Percentiles rank a stretch among this genome's conserved stretches.
These are phyloP conservation scores for Drosophila nigritarsus DNA, from an alignment of 2,888 invertebrate genomes.

Conservation along the genomic window DNA sequence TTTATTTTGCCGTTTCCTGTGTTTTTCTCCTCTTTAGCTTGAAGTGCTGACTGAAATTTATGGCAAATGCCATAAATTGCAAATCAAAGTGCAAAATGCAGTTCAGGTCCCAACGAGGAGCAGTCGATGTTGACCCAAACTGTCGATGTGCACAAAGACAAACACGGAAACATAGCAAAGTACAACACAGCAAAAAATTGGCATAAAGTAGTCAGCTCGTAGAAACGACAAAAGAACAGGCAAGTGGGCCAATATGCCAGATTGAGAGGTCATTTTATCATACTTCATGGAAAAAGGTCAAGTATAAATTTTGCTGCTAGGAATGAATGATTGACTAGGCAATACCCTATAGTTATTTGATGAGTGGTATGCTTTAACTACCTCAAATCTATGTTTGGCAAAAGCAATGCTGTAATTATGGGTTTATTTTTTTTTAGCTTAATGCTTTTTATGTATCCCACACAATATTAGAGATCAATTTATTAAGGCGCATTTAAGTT, in stretches of 20 bases:
- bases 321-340: constrained; percentile 2
- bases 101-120: constrained; percentile 32
- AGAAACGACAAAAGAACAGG: constrained; percentile 57
- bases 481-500: neutral
- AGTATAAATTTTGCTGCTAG: neutral
- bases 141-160: constrained; percentile 57
- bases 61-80: constrained; percentile 45
- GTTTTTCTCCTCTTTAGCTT: constrained; percentile 4
- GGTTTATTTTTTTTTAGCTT: neutral
- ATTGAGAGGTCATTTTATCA: constrained; percentile 40
- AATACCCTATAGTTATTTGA: constrained; percentile 27
- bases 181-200: constrained; percentile 32
- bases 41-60: constrained; percentile 61
- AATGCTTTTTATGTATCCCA: neutral
- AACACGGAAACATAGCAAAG: constrained; percentile 21
- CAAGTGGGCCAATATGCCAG: constrained; percentile 49
- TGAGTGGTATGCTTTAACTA: neutral
- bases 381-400: neutral
- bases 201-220: constrained; percentile 55
- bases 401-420: neutral
- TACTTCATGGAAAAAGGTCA: constrained; percentile 35
- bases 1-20: constrained; percentile 26
- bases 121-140: constrained; percentile 37
- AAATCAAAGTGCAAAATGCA: constrained; percentile 45
- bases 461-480: neutral